Percentiles rank a stretch among this genome's conserved stretches.
Conservation (phyloP, 2,888 invertebrate species). For the Polyommatus iphigenia region DNA sequence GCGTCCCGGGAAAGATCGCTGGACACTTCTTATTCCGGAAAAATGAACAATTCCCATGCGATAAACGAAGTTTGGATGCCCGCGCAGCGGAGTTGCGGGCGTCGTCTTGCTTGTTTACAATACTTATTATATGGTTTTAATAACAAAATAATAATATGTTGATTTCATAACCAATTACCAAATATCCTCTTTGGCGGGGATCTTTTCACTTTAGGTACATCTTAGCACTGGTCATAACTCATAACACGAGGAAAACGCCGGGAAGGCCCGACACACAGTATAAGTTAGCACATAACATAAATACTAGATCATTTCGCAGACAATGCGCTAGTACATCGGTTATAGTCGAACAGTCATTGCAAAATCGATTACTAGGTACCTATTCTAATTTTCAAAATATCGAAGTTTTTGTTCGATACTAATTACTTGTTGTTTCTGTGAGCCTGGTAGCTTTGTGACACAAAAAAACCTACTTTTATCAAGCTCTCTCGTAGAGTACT, state of each 20-base stretch:
- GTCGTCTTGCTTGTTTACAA: too few relatives aligned
- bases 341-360: background rate
- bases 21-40: too few relatives aligned
- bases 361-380: background rate
- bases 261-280: background rate
- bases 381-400: background rate
- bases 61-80: too few relatives aligned
- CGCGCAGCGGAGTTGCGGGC: too few relatives aligned
- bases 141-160: too few relatives aligned
- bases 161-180: too few relatives aligned
- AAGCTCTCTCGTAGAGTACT: background rate
- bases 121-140: too few relatives aligned
- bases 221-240: background rate
- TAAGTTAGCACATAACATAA: background rate
- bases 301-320: background rate
- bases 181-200: background rate
- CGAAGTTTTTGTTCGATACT: background rate
- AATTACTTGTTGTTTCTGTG: background rate
- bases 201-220: background rate
- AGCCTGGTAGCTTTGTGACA: background rate
- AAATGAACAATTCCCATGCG: too few relatives aligned
- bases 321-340: background rate
- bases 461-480: background rate
- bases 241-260: background rate
- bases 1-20: too few relatives aligned